Evolutionary conservation across 2,888 invertebrate species (phyloP).

Genomic region (Thera obeliscata): DNA sequence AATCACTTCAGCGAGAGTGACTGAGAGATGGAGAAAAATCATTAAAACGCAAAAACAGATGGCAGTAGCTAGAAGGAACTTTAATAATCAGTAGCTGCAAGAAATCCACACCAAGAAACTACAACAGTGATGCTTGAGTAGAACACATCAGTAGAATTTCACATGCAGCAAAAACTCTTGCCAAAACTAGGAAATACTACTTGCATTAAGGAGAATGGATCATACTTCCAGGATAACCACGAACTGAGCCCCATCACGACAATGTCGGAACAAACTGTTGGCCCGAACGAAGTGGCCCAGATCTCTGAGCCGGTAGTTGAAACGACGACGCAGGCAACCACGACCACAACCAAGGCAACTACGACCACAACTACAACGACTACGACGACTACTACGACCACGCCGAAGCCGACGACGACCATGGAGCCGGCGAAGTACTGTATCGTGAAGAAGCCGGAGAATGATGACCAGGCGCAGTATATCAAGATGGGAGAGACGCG

Average conservation of each 20-base stretch:
- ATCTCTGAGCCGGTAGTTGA: conserved; percentile 73
- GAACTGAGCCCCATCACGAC: conserved; percentile 73
- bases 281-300: conserved; percentile 72
- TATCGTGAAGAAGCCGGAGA: conserved; percentile 92
- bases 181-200: too few relatives aligned
- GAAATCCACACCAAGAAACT: too few relatives aligned
- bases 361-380: conserved; percentile 72
- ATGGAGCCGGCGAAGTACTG: conserved; percentile 88
- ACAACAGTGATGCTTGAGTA: too few relatives aligned
- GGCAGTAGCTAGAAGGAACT: too few relatives aligned
- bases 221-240: conserved; percentile 60
- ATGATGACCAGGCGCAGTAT: conserved; percentile 89
- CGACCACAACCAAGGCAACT: conserved; percentile 56
- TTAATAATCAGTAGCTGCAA: too few relatives aligned
- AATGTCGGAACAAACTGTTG: conserved; percentile 75
- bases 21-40: too few relatives aligned
- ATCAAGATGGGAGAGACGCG: conserved; percentile 94
- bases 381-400: conserved; percentile 74
- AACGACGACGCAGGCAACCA: conserved; percentile 65
- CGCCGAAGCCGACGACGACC: conserved; percentile 85
- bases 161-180: too few relatives aligned
- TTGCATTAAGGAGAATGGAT: background rate
- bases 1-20: background rate
- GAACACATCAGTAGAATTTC: too few relatives aligned
- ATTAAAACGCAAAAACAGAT: too few relatives aligned